A percentile compares a stretch with the other conserved stretches of the same genome.
Evolutionary conservation across 2,888 invertebrate genomes (phyloP).

Genomic region (Tachystola acroxantha): DNA sequence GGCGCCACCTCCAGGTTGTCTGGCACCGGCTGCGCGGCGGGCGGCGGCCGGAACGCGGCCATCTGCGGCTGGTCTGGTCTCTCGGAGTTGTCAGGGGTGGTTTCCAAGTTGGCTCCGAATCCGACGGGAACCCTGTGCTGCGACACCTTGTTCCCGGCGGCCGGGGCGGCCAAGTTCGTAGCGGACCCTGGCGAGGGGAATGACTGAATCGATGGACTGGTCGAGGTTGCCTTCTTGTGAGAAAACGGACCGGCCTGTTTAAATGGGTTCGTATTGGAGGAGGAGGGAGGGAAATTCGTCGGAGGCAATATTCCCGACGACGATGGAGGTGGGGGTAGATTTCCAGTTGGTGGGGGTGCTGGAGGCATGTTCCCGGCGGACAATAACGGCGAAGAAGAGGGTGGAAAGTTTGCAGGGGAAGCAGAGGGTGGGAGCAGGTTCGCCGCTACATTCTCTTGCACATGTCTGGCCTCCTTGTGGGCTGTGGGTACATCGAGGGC

Average conservation of each 20-base stretch:
- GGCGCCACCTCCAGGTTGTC: slow-evolving; percentile 81
- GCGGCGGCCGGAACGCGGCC: slow-evolving; percentile 33
- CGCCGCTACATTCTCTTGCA: slow-evolving; percentile 19
- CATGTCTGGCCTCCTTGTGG: slow-evolving; percentile 18
- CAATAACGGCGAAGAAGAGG: slow-evolving; percentile 17
- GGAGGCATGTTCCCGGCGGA: slow-evolving; percentile 13
- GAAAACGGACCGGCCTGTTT: slow-evolving; percentile 67
- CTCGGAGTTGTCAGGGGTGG: slow-evolving; percentile 83
- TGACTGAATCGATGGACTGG: slow-evolving; percentile 31
- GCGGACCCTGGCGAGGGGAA: slow-evolving; percentile 44
- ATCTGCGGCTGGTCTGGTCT: slow-evolving; percentile 74
- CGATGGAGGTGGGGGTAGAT: slow-evolving; percentile 11
- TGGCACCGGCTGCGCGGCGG: slow-evolving; percentile 48
- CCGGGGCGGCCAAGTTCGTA: slow-evolving; percentile 50
- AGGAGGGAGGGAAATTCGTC: slow-evolving; percentile 34
- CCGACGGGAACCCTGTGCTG: slow-evolving; percentile 52
- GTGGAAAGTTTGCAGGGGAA: slow-evolving; percentile 27
- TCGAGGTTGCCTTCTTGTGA: slow-evolving; percentile 47
- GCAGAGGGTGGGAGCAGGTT: slow-evolving; percentile 20
- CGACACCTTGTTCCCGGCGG: slow-evolving; percentile 46
- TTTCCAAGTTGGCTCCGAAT: slow-evolving; percentile 80
- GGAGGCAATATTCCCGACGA: slow-evolving; percentile 25
- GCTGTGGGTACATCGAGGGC: slow-evolving; percentile 24
- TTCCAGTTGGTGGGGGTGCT: slow-evolving; percentile 11
- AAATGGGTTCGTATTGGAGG: slow-evolving; percentile 54